Base-by-base conservation (phyloP, 2,113 vertebrate genomes). In the Callorhinus ursinus region DNA sequence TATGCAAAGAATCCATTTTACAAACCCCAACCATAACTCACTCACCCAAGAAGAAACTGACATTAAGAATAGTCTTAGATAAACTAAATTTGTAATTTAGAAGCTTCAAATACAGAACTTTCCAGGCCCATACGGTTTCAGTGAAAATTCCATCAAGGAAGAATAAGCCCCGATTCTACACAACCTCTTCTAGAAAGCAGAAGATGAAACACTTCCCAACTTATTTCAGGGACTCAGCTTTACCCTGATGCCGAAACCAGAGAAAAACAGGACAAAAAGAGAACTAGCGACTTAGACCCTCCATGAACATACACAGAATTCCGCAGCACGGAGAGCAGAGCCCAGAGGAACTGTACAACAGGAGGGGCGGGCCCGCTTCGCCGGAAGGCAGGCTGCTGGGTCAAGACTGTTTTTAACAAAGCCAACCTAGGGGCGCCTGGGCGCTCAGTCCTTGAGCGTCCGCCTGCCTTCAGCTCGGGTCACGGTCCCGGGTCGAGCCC, bases 321-420 rank as follows among this genome's bases (percentile, higher is more conserved):
- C 51, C 51, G 12, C n/a, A 21, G 51, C 42, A 11, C 39, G 63
- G 51, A 22, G 18, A 21, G 16, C 9, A 18, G 65, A 36, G 21
- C 1, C 42, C 18, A 4, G 42, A 13, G 24, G 12, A 28, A 5
- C 0, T 14, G 33, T 1, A 2, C 63, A 7, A 28, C 22, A 4
- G 51, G 26, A 18, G n/a, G 11, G 67, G n/a, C n/a, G 3, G n/a
- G 22, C 5, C 1, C 33, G 15, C 39, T 0, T 33, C 19, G 5
- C 85, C 86, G 6, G 26, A 28, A 59, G 0, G 69, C 33, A 46
- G 53, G 26, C 5, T 24, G 16, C 13, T 13, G 53, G 36, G 1
- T 42, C 49, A 5, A 2, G n/a, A 7, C 14, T 9, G 3, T 53
- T 10, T 12, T 46, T 46, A 46, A 14, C 3, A 46, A 46, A 46